These are phyloP conservation scores for Sylvietta virens DNA, from an alignment of 2,113 vertebrate genomes.

Conservation along the genomic window DNA sequence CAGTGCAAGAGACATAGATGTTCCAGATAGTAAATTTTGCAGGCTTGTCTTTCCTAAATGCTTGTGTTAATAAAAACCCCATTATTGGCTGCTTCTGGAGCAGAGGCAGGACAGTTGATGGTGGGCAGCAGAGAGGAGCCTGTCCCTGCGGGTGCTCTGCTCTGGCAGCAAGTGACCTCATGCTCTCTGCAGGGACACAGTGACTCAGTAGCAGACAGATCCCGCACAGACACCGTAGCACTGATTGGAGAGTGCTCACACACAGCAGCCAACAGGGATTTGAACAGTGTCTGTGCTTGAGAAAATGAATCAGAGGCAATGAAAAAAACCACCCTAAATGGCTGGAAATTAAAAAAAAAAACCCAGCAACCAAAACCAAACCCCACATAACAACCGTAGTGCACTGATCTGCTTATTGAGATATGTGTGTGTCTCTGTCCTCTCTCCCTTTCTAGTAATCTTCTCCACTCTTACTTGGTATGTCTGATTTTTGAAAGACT, in stretches of 20 bases:
- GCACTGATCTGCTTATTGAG: background rate
- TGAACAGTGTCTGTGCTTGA: background rate
- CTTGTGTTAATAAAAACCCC: background rate
- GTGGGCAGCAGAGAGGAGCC: background rate
- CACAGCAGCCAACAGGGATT: background rate
- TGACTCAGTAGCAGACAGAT: constrained; percentile 9
- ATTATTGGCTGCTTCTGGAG: background rate
- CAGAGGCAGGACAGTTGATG: background rate
- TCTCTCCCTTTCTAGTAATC: background rate
- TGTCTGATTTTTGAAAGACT: background rate
- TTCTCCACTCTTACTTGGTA: background rate
- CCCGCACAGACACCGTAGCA: background rate
- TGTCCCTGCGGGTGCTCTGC: background rate
- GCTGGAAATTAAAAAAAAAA: background rate
- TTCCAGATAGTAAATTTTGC: background rate
- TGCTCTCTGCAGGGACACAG: background rate
- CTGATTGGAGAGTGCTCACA: background rate
- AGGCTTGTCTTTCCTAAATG: background rate
- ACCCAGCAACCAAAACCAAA: background rate
- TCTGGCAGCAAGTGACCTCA: constrained; percentile 4
- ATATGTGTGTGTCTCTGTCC: background rate
- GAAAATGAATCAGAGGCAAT: background rate
- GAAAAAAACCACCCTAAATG: background rate
- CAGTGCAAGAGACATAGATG: background rate
- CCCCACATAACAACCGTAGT: background rate